These are phyloP conservation scores for Darevskia mixta DNA, from an alignment of 2,797 vertebrate genomes.

Conservation along the genomic window DNA sequence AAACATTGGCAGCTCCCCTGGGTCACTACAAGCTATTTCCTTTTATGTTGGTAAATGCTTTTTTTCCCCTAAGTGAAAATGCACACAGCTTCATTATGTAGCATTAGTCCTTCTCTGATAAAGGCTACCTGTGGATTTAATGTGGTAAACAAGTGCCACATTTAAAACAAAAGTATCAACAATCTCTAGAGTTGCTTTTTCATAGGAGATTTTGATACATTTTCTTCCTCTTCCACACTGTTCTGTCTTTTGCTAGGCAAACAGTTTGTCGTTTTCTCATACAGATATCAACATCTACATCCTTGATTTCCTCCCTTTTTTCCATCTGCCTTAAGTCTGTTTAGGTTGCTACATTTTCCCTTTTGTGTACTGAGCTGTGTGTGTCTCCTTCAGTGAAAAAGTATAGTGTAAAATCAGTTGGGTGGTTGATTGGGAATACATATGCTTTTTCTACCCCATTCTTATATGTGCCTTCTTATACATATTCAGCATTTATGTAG, in stretches of 20 bases:
- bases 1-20: slow-evolving; percentile 41
- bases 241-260: slow-evolving; percentile 23
- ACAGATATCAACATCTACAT: slow-evolving; percentile 16
- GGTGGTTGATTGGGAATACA: background rate
- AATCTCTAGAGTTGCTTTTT: slow-evolving; percentile 37
- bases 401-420: background rate
- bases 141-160: slow-evolving; percentile 30
- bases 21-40: slow-evolving; percentile 43
- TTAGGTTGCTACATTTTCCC: background rate
- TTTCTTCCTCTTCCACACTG: slow-evolving; percentile 22
- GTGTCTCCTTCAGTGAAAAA: background rate
- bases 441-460: background rate
- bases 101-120: slow-evolving; percentile 29
- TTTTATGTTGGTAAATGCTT: slow-evolving; percentile 49
- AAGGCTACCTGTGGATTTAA: slow-evolving; percentile 46
- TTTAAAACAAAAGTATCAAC: slow-evolving; percentile 30
- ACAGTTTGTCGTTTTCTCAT: slow-evolving; percentile 41
- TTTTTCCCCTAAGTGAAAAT: slow-evolving; percentile 50
- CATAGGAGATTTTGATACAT: slow-evolving; percentile 23
- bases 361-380: background rate
- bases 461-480: background rate
- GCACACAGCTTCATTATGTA: slow-evolving; percentile 2
- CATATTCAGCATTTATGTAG: background rate
- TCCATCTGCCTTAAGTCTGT: background rate
- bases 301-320: slow-evolving; percentile 30